Conservation (phyloP, 2,113 vertebrate genomes). For the Sphaerodactylus townsendi region DNA sequence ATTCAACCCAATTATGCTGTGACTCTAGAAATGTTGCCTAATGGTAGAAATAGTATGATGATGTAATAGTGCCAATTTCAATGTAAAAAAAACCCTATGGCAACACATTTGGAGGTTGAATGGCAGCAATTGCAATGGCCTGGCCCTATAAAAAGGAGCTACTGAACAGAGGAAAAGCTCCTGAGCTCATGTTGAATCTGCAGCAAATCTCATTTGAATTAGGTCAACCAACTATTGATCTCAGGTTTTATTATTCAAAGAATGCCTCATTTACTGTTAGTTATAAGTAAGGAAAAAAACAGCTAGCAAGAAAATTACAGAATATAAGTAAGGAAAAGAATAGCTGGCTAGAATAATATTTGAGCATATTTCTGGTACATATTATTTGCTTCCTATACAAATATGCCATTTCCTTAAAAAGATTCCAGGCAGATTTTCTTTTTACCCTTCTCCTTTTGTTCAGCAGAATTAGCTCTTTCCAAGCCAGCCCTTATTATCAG, state of each 20-base stretch:
- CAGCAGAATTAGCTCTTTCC: neutral
- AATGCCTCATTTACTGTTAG: neutral
- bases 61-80: too few relatives aligned
- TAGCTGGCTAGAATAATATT: neutral
- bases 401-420: neutral
- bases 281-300: neutral
- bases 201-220: neutral
- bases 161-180: too few relatives aligned
- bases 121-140: too few relatives aligned
- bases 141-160: too few relatives aligned
- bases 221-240: neutral
- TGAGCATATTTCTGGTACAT: neutral
- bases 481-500: constrained; percentile 14
- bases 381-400: neutral
- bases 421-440: neutral
- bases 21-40: too few relatives aligned
- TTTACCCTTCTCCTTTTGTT: neutral
- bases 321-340: neutral
- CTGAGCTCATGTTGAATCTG: too few relatives aligned
- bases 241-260: neutral
- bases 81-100: too few relatives aligned
- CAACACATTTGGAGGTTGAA: too few relatives aligned
- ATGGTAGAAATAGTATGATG: too few relatives aligned
- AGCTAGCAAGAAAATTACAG: too few relatives aligned
- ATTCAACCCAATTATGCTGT: too few relatives aligned